Base-by-base conservation (phyloP, 2,797 vertebrate genomes). In the Tinamus major region DNA sequence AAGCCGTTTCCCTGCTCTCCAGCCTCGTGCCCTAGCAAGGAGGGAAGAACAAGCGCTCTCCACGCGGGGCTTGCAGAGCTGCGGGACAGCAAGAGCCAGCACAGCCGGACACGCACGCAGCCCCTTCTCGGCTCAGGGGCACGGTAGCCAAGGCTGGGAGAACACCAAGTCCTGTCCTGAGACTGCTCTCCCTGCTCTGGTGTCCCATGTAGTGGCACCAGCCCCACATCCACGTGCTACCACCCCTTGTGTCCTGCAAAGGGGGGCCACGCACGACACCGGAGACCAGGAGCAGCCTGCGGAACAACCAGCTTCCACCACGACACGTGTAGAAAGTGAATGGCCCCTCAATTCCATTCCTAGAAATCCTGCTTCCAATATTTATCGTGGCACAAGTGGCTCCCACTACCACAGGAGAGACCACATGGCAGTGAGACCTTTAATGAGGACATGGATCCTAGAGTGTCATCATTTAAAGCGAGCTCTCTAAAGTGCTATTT, bases 231-330 rank as follows among this genome's bases (percentile, higher is more conserved):
- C 13, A 31, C 18, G 33, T 12, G 18, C 65, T 3, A 3, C 24
- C 56, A 16, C 6, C 44, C 12, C 35, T 39, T 12, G 35, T 31
- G 19, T 26, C 49, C 39, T 49, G 0, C 16, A 1, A n/a, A 41
- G 51, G 27, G 2, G 5, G 17, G 20, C 55, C 55, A 48, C 33
- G 4, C 33, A 8, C 10, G 16, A 42, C 24, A 17, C 6, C 16
- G 10, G 53, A 41, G 33, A 58, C 2, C 0, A 2, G 13, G 11
- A 80, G 13, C 41, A 71, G 82, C 68, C 15, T 3, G 0, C 37
- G 33, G n/a, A 69, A 5, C 24, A 31, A 19, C 23, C 35, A 78
- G n/a, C 10, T 11, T n/a, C 29, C 49, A 41, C n/a, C 71, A 7
- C 26, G 24, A 37, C 33, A 9, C 7, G 7, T 42, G 20, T 15